Evolutionary conservation across 2,797 vertebrate species (phyloP).

Genomic region (Poecilia wingei): DNA sequence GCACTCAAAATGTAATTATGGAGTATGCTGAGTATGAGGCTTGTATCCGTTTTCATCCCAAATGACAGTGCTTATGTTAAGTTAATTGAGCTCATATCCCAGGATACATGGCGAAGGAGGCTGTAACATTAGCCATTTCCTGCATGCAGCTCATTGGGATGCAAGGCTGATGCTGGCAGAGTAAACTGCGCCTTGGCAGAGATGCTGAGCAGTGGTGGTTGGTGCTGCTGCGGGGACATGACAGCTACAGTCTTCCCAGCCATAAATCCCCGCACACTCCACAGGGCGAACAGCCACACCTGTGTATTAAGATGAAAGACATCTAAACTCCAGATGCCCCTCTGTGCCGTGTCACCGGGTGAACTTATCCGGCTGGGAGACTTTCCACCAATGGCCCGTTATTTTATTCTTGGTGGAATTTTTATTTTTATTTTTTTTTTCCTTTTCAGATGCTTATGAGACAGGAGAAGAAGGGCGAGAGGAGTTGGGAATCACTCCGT

Average conservation of each 20-base stretch:
- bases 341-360: conserved; percentile 45
- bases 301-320: conserved; percentile 69
- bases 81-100: conserved; percentile 75
- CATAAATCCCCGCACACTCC: conserved; percentile 71
- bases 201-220: conserved; percentile 66
- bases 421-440: conserved; percentile 13
- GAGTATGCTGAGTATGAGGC: conserved; percentile 33
- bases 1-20: conserved; percentile 51
- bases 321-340: conserved; percentile 61
- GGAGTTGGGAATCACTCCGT: conserved; percentile 39
- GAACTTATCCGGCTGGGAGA: conserved; percentile 49
- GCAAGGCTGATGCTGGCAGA: conserved; percentile 76
- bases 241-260: conserved; percentile 77
- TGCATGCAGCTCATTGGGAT: conserved; percentile 80
- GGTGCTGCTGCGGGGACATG: conserved; percentile 77
- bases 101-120: conserved; percentile 62
- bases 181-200: conserved; percentile 79
- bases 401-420: conserved; percentile 43
- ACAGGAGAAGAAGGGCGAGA: conserved; percentile 2
- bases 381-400: conserved; percentile 62
- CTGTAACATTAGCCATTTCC: conserved; percentile 75
- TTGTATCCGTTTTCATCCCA: conserved; percentile 55
- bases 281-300: conserved; percentile 66
- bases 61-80: conserved; percentile 65
- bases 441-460: conserved; percentile 17